Evolutionary conservation across 2,888 invertebrate genomes (phyloP), one percentile per base, ranked within the genome.

Genomic region (Teleogryllus oceanicus): DNA sequence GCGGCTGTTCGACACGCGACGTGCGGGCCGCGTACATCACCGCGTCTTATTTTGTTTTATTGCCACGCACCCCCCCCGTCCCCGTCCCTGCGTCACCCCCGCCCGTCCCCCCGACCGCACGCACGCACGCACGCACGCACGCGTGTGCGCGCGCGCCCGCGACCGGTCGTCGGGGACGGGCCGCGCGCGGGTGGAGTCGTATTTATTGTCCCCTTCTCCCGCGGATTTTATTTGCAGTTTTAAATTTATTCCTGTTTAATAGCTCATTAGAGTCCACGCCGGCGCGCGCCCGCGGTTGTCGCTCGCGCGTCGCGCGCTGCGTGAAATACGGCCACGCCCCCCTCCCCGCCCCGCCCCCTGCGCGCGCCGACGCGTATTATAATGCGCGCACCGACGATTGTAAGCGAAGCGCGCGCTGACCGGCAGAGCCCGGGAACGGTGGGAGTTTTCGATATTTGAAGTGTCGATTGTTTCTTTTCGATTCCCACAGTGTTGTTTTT

Each of bases 181-280:
- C 12, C n/a, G 62, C 37, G 37, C 62, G 62, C 16, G 16, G 13
- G 62, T 13, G 13, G 11, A 62, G 62, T 62, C 62, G 62, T 62
- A 62, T 62, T 62, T 62, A 62, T 62, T 62, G 62, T 62, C 62
- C 62, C 62, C 16, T 62, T 13, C 62, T 62, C 16, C 62, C n/a
- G 62, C 62, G 62, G 62, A 62, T 62, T 62, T 62, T 62, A 62
- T 62, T 62, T 62, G 62, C 62, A 62, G 62, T 62, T 62, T 62
- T 62, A 62, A 62, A 62, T 62, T 62, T 62, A 62, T 62, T 62
- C 62, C 62, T 62, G 62, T 62, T 62, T 62, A 62, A 62, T 62
- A 62, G 62, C 62, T 62, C 62, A 62, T 62, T 62, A 62, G 62
- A 62, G 62, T n/a, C 37, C 37, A 8, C 37, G 37, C 37, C 37